Base-by-base conservation (phyloP, 2,797 vertebrate genomes). In the Petrocephalus sullivani region DNA sequence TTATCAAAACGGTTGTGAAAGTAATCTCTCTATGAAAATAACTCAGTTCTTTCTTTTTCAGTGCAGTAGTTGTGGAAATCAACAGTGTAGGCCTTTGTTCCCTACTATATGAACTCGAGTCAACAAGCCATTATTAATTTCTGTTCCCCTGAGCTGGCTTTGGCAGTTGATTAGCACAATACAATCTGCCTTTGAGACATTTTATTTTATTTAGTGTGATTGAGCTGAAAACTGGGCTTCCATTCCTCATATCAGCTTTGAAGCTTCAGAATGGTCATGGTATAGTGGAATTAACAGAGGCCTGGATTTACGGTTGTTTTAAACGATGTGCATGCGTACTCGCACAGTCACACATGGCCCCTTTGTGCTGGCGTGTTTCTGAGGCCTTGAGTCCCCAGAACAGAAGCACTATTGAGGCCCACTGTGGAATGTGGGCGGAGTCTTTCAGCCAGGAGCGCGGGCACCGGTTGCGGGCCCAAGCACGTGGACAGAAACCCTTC, bases 401-500 rank as follows among this genome's bases (percentile, higher is more conserved):
- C 95, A 95, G 93, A 95, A 93, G 94, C 93, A 91, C 93, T 93
- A 95, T 95, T 95, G 93, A 95, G 91, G 89, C 84, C 91, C 88
- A 46, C 9, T 64, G 16, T 86, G 87, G 87, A 56, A 88, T n/a
- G 92, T 92, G 92, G 94, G 93, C 94, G 95, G 94, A 95, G 95
- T 94, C 94, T 91, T 94, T 90, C 90, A 91, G 93, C 94, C 90
- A 19, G 58, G 33, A 46, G 85, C 28, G 14, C 94, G 82, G 82
- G 82, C 82, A 84, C 82, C 51, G 82, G 2, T 54, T 19, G 37
- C 75, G 37, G 87, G 56, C 75, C 56, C 9, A 21, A 88, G 61
- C 75, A 75, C 6, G 56, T 23, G 54, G 87, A 64, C 75, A 56
- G 60, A 57, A 71, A 16, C 75, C 60, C 28, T 85, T 49, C 85